Percentiles rank a stretch among this genome's conserved stretches.
These are phyloP conservation scores for Keiferia lycopersicella DNA, from an alignment of 2,888 invertebrate genomes.

Conservation along the genomic window DNA sequence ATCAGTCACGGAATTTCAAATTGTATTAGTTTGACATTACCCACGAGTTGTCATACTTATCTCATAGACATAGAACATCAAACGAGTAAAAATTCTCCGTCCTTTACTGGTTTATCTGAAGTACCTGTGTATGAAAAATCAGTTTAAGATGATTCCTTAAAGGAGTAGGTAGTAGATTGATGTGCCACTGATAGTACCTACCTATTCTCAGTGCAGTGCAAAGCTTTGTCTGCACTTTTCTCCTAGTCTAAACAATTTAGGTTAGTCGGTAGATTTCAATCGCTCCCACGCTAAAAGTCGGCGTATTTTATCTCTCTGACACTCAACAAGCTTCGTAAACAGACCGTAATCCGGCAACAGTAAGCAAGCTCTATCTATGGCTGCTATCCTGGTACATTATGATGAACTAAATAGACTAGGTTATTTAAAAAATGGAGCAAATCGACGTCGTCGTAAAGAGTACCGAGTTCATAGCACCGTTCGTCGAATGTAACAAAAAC, in stretches of 20 bases:
- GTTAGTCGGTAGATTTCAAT: slow-evolving; percentile 25
- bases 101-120: too few relatives aligned
- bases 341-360: slow-evolving; percentile 16
- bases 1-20: too few relatives aligned
- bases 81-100: too few relatives aligned
- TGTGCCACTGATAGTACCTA: too few relatives aligned
- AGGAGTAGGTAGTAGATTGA: too few relatives aligned
- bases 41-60: background rate
- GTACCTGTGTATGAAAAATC: too few relatives aligned
- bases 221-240: background rate
- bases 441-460: too few relatives aligned
- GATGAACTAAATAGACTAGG: background rate
- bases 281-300: slow-evolving; percentile 35
- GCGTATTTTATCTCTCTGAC: slow-evolving; percentile 35
- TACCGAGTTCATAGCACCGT: too few relatives aligned
- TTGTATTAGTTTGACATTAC: background rate
- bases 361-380: background rate
- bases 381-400: slow-evolving; percentile 16
- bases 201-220: background rate
- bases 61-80: too few relatives aligned
- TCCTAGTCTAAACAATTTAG: background rate
- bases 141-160: too few relatives aligned
- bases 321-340: slow-evolving; percentile 32
- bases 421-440: background rate
- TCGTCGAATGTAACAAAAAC: too few relatives aligned